Percentiles rank a stretch among this genome's conserved stretches.
Evolutionary conservation across 2,888 invertebrate genomes (phyloP).

Genomic region (Lochmaea capreae): DNA sequence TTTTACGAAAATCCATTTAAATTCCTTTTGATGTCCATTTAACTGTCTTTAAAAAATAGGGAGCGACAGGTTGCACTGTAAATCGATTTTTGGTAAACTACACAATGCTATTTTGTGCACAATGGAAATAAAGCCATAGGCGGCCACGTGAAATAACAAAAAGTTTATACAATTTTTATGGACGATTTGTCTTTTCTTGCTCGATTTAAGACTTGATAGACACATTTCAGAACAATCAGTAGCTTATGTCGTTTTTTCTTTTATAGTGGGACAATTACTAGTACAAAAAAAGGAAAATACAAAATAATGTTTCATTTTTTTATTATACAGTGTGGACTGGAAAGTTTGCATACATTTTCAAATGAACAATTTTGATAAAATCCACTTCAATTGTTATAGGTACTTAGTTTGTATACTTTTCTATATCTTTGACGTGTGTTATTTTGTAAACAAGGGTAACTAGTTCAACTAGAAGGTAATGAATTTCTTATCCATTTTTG

Average conservation of each 20-base stretch:
- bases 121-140: constrained; percentile 15
- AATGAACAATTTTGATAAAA: too few species aligned
- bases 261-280: constrained; percentile 1
- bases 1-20: background rate
- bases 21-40: constrained; percentile 5
- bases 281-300: constrained; percentile 1
- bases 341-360: too few species aligned
- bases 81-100: constrained; percentile 11
- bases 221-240: constrained; percentile 52
- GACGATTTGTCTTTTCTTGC: constrained; percentile 54
- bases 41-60: constrained; percentile 15
- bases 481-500: too few species aligned
- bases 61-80: constrained; percentile 13
- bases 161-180: constrained; percentile 49
- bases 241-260: constrained; percentile 42
- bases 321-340: background rate
- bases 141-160: constrained; percentile 53
- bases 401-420: too few species aligned
- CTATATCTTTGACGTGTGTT: too few species aligned
- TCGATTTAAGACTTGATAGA: constrained; percentile 57
- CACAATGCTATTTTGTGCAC: constrained; percentile 3
- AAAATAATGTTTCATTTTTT: background rate
- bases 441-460: too few species aligned
- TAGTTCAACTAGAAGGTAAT: too few species aligned
- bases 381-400: too few species aligned